A percentile compares a stretch with the other conserved stretches of the same genome.
phyloP scores from a whole-genome alignment of 2,888 invertebrate species.

The Diadromus collaris region DNA sequence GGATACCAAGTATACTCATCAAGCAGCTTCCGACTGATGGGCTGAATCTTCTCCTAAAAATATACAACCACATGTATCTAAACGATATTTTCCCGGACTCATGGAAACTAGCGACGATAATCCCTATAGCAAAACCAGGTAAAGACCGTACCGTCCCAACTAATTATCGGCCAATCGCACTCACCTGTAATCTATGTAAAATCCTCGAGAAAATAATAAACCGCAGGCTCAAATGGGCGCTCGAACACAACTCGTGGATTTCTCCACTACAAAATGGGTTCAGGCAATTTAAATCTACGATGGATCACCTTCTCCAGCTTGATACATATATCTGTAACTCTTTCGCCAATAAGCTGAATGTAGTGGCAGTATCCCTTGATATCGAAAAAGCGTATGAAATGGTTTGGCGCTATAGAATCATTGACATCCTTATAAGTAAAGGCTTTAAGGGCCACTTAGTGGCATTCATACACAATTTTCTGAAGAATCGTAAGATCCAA shows the following conservation, averaged over 20 bases:
- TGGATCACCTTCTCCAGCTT: constrained; percentile 30
- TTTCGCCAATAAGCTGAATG: neutral
- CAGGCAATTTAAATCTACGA: constrained; percentile 26
- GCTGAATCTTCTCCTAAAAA: constrained; percentile 13
- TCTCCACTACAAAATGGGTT: constrained; percentile 38
- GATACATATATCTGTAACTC: neutral
- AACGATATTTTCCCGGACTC: constrained; percentile 27
- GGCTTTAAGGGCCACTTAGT: neutral
- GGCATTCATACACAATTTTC: neutral
- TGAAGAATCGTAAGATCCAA: neutral
- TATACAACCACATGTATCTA: constrained; percentile 39
- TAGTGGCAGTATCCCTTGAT: neutral
- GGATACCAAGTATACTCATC: constrained; percentile 49
- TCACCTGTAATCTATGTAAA: constrained; percentile 49
- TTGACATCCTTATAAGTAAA: neutral
- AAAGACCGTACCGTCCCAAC: constrained; percentile 33
- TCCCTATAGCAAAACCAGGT: constrained; percentile 44
- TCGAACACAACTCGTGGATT: constrained; percentile 14
- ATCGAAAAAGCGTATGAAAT: neutral
- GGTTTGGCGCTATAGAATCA: neutral
- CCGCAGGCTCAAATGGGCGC: constrained; percentile 13
- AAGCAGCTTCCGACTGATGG: constrained; percentile 22
- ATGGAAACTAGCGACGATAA: constrained; percentile 42
- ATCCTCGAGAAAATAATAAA: constrained; percentile 36
- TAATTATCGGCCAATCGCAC: constrained; percentile 35